These are phyloP conservation scores for Kuschelorhynchus macadamiae DNA, from an alignment of 2,888 invertebrate genomes.

Conservation along the genomic window DNA sequence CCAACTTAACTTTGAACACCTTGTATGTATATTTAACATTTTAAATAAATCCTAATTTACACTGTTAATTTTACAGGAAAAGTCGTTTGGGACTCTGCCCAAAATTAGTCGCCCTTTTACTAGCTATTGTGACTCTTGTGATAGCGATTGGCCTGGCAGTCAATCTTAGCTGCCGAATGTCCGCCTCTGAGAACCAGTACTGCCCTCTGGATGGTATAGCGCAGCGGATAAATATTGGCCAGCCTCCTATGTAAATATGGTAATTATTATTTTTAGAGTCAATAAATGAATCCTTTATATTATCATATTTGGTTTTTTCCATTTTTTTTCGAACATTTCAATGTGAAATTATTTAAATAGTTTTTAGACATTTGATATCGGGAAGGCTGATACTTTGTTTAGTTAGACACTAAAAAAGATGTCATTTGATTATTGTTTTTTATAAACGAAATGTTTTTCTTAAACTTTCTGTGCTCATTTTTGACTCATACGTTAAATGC, in stretches of 20 bases:
- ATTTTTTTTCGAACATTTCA: no score
- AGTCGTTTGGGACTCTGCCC: constrained; percentile 12
- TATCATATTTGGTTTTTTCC: background rate
- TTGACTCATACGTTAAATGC: no score
- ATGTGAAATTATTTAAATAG: no score
- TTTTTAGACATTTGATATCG: no score
- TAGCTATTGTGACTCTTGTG: constrained; percentile 8
- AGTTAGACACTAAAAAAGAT: no score
- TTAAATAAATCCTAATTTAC: background rate
- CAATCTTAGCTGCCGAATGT: constrained; percentile 52
- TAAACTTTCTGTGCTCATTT: no score
- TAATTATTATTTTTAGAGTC: background rate
- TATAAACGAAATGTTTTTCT: no score
- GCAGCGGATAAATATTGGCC: constrained; percentile 48
- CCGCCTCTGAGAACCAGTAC: constrained; percentile 47
- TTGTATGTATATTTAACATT: background rate
- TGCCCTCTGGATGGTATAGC: constrained; percentile 54
- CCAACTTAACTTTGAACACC: no score
- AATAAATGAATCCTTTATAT: background rate
- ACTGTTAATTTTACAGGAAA: constrained; percentile 14
- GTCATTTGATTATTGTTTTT: no score
- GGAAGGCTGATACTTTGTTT: no score
- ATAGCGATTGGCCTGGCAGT: constrained; percentile 34
- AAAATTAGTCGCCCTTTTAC: constrained; percentile 5
- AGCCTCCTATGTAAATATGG: constrained; percentile 53